Conservation (phyloP, 1,140 invertebrate species). For the Oscheius sp. region DNA sequence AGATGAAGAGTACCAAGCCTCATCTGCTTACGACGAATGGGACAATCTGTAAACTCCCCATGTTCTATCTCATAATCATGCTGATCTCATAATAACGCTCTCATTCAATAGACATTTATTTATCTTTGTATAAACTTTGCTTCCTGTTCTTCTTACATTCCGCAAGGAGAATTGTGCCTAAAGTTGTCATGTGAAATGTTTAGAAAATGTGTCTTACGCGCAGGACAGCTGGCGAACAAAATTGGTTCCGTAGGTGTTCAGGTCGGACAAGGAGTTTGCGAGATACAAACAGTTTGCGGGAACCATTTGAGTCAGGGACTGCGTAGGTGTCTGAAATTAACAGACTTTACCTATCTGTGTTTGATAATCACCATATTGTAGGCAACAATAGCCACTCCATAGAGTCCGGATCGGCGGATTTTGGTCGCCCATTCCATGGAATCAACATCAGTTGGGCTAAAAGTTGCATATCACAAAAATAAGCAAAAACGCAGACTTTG, state of each 20-base stretch:
- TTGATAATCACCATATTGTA: neutral
- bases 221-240: conserved; percentile 24
- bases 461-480: neutral
- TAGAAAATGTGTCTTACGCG: conserved; percentile 3
- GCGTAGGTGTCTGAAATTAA: neutral
- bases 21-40: conserved; percentile 43
- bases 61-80: neutral
- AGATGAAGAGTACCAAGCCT: conserved; percentile 38
- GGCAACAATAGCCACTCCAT: conserved; percentile 16
- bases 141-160: neutral
- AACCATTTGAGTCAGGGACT: neutral
- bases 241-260: conserved; percentile 22
- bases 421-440: neutral
- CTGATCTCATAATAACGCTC: neutral
- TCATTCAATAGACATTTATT: neutral
- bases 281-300: conserved; percentile 7
- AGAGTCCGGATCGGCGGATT: conserved; percentile 13
- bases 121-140: neutral
- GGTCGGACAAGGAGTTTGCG: conserved; percentile 2
- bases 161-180: neutral
- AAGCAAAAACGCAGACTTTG: neutral
- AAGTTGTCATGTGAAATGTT: neutral
- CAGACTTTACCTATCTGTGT: neutral
- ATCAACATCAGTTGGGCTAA: conserved; percentile 26
- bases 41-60: conserved; percentile 43